Base-by-base conservation (phyloP, 2,797 vertebrate species). In the Hyperoplus immaculatus region DNA sequence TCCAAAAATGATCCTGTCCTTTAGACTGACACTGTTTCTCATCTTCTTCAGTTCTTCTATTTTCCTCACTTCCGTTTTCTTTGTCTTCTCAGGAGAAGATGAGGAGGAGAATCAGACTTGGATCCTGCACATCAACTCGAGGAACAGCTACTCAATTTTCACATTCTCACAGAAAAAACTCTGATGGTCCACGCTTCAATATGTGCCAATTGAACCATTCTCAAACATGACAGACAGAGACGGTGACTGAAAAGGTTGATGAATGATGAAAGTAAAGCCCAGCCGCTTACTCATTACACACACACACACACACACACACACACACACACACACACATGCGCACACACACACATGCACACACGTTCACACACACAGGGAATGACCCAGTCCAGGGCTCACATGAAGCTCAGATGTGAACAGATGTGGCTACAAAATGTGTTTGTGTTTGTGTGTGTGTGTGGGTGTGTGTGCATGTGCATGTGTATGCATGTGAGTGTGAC, bases 361-460 rank as follows among this genome's bases (percentile, higher is more conserved):
- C 54, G 53, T 63, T 54, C 65, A 51, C 46, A 73, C 74, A 69
- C 75, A 78, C 53, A 57, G 53, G 54, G 61, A 82, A 78, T 81
- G 61, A 84, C 75, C 79, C 74, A 18, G 39, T 83, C 91, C 92
- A 94, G 90, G 90, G 91, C 87, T 81, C 29, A 82, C 83, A 87
- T 75, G 67, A 78, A 89, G 49, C 69, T 78, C 56, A 16, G 29
- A 73, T 85, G 75, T 75, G 89, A 91, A 88, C 92, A 91, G 93
- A 89, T 93, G 91, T 87, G 78, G 36, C 77, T 49, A 57, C 53
- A 75, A 70, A 85, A 77, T 69, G 56, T 54, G 50, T 49, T 39
- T 15, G 51, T 56, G 55, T 60, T 43, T 47, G n/a, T 70, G 54
- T 60, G 42, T 77, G 38, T 65, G 53, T 57, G 61, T 42, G 46